A percentile compares a stretch with the other conserved stretches of the same genome.
Conservation (phyloP, 2,113 vertebrate genomes). For the Urocitellus parryii region DNA sequence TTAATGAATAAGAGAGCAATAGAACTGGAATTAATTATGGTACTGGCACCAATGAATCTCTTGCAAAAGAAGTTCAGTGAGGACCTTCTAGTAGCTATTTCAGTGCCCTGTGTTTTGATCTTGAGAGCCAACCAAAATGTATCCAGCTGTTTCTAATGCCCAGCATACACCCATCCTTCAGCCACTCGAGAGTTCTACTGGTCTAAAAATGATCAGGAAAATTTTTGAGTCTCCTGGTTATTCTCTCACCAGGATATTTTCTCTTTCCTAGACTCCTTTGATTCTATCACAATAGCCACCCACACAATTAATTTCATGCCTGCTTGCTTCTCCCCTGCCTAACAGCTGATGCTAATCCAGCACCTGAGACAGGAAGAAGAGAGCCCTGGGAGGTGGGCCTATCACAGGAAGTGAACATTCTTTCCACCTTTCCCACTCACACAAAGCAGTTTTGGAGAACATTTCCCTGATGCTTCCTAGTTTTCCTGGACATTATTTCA, state of each 20-base stretch:
- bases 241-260: neutral
- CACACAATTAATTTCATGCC: neutral
- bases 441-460: neutral
- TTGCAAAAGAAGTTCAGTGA: neutral
- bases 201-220: conserved; percentile 43
- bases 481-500: conserved; percentile 26
- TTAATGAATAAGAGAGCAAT: conserved; percentile 54
- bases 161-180: neutral
- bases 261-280: conserved; percentile 30
- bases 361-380: neutral
- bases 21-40: conserved; percentile 49
- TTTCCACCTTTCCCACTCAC: neutral
- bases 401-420: neutral
- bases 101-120: neutral
- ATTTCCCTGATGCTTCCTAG: neutral
- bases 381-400: neutral
- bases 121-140: neutral
- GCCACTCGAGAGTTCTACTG: neutral
- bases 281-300: neutral
- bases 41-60: conserved; percentile 15
- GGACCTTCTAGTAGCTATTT: neutral
- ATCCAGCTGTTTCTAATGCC: neutral
- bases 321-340: neutral
- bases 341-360: neutral
- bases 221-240: neutral